phyloP scores from a whole-genome alignment of 2,113 vertebrate genomes.

The Struthio camelus region DNA sequence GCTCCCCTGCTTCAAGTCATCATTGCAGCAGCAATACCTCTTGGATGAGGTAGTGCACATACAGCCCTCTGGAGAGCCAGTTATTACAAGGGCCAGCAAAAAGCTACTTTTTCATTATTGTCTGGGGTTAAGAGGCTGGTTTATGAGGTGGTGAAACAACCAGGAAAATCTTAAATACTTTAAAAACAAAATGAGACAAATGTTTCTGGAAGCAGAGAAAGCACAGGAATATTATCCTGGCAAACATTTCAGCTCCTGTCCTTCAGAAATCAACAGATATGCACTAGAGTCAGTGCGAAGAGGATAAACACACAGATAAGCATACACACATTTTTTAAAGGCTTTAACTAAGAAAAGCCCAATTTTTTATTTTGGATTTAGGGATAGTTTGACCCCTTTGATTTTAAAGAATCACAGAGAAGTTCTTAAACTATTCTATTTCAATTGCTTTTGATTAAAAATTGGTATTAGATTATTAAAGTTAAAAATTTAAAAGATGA shows the following conservation, averaged over 20 bases:
- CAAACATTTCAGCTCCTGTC: background rate
- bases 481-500: background rate
- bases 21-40: slow-evolving; percentile 15
- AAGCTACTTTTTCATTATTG: slow-evolving; percentile 52
- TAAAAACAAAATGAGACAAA: background rate
- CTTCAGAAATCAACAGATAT: background rate
- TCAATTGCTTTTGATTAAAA: background rate
- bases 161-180: slow-evolving; percentile 33
- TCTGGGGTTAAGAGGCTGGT: slow-evolving; percentile 23
- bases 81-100: background rate
- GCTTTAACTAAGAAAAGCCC: background rate
- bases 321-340: background rate
- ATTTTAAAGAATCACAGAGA: background rate
- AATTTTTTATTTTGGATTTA: background rate
- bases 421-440: background rate
- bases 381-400: background rate
- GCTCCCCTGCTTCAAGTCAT: slow-evolving; percentile 34
- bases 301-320: background rate
- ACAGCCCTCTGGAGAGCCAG: slow-evolving; percentile 31
- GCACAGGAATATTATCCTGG: background rate
- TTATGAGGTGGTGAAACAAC: slow-evolving; percentile 54
- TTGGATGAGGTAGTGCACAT: slow-evolving; percentile 30
- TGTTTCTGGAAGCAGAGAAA: background rate
- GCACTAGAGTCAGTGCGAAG: rapidly evolving
- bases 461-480: rapidly evolving